Percentiles rank a stretch among this genome's conserved stretches.
These are phyloP conservation scores for Sorex maritimensis DNA, from an alignment of 2,797 vertebrate species.

Conservation along the genomic window DNA sequence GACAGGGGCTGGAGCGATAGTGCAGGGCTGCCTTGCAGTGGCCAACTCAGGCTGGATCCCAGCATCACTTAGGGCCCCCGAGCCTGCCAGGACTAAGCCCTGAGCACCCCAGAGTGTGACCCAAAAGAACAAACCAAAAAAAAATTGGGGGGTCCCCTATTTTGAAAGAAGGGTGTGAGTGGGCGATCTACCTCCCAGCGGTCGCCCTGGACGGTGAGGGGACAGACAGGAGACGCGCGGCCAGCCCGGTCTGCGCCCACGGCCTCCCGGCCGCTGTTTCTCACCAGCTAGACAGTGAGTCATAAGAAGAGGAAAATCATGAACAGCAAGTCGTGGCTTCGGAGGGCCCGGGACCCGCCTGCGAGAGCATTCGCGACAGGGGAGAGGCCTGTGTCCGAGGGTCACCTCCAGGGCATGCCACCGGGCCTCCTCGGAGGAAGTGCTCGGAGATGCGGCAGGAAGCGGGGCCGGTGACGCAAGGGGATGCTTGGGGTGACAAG, in stretches of 20 bases:
- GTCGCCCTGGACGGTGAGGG: background rate
- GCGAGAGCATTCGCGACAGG: background rate
- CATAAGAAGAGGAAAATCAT: background rate
- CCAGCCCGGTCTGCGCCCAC: fast-evolving
- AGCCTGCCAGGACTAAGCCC: no score
- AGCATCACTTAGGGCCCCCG: no score
- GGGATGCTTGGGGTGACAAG: no score
- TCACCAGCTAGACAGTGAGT: background rate
- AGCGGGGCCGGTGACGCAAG: constrained; percentile 54
- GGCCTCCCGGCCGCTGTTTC: fast-evolving
- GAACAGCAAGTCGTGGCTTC: background rate
- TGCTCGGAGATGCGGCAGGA: constrained; percentile 60
- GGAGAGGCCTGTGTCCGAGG: background rate
- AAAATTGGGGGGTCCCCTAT: no score
- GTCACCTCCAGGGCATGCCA: constrained; percentile 11
- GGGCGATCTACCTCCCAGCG: no score
- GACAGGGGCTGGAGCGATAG: no score
- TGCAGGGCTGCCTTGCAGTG: no score
- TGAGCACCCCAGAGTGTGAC: no score
- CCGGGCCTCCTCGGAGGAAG: constrained; percentile 71
- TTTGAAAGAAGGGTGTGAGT: no score
- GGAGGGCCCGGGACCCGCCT: fast-evolving
- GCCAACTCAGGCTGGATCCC: no score
- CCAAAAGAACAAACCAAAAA: no score
- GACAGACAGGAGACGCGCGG: background rate